A percentile compares a stretch with the other conserved stretches of the same genome.
These are phyloP conservation scores for Penaeus indicus DNA, from an alignment of 1,140 invertebrate species.

Conservation along the genomic window DNA sequence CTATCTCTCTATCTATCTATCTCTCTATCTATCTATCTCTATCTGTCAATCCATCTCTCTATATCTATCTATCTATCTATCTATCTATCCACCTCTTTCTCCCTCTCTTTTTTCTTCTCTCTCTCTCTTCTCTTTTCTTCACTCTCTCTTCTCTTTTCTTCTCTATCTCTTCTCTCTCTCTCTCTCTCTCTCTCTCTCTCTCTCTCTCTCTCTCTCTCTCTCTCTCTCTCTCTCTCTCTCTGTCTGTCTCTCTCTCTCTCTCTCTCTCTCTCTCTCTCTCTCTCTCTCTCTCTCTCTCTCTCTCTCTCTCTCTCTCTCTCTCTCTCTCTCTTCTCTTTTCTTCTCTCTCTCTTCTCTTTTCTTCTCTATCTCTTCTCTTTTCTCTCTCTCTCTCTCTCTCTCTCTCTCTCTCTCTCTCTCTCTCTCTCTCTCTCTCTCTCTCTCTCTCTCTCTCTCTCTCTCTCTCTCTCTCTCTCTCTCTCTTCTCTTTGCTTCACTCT, in stretches of 20 bases:
- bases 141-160: not conserved
- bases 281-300: not conserved
- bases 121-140: not conserved
- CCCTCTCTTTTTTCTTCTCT: not conserved
- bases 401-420: constrained; percentile 37
- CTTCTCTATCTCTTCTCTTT: constrained; percentile 16
- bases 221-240: not conserved
- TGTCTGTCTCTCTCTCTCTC: not conserved
- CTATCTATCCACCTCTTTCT: not conserved
- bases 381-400: constrained; percentile 40
- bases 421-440: not conserved
- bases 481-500: not conserved
- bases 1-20: constrained; percentile 1
- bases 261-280: not conserved
- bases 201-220: not conserved
- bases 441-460: not conserved
- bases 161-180: not conserved
- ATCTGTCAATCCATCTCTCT: not conserved
- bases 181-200: not conserved
- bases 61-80: not conserved
- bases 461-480: not conserved
- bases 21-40: not conserved
- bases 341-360: constrained; percentile 13
- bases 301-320: constrained; percentile 16
- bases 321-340: not conserved